Conservation (phyloP, 2,797 vertebrate genomes). For the Avahi laniger region DNA sequence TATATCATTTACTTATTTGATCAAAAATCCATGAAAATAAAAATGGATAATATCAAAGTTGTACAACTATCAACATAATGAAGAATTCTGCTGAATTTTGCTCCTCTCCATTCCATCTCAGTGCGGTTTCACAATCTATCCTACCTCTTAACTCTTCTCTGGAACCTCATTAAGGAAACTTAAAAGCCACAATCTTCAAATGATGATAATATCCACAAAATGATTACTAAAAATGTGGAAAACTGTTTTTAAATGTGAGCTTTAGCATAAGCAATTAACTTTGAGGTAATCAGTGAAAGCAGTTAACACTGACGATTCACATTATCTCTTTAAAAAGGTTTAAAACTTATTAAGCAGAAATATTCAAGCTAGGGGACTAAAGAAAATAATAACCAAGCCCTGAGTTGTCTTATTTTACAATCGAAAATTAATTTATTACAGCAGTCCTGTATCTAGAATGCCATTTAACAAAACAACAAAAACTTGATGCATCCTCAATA, state of each 20-base stretch:
- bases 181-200: background rate
- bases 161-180: background rate
- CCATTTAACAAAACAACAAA: background rate
- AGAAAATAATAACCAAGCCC: background rate
- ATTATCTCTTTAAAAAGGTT: conserved; percentile 11
- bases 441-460: background rate
- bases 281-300: background rate
- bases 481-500: conserved; percentile 2
- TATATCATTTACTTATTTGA: background rate
- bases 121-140: background rate
- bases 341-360: background rate
- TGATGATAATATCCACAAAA: background rate
- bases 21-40: background rate
- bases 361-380: background rate
- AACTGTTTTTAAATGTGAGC: background rate
- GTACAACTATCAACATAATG: background rate
- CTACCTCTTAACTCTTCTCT: background rate
- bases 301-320: background rate
- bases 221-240: background rate
- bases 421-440: background rate
- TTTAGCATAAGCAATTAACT: conserved; percentile 8
- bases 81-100: background rate
- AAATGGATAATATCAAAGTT: background rate
- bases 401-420: background rate
- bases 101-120: background rate